Percentiles rank a stretch among this genome's conserved stretches.
phyloP scores from a whole-genome alignment of 2,113 vertebrate species.

The Natator depressus region DNA sequence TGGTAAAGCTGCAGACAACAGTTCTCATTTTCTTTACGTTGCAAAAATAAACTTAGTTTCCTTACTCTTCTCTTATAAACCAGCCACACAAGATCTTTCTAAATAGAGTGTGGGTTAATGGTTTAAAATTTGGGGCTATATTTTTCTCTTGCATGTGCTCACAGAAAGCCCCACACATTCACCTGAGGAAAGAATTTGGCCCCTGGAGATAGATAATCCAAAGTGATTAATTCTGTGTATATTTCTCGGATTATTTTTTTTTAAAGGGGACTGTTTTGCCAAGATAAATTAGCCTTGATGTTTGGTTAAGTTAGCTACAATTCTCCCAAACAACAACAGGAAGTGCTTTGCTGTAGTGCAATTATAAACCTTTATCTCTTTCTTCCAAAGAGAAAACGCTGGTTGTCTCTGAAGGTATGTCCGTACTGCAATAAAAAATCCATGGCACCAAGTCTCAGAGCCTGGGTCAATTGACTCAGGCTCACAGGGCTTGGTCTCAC shows the following conservation, averaged over 20 bases:
- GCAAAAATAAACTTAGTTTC: conserved; percentile 40
- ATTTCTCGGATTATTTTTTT: background rate
- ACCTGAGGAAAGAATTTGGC: background rate
- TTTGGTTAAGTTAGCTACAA: background rate
- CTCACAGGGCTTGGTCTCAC: background rate
- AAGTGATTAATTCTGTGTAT: background rate
- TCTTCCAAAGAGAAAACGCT: background rate
- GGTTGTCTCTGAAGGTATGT: background rate
- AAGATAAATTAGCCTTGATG: background rate
- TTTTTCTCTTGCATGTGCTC: background rate
- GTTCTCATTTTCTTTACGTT: conserved; percentile 29
- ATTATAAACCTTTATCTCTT: background rate
- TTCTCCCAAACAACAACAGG: background rate
- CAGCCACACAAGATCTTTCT: conserved; percentile 18
- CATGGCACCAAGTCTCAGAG: background rate
- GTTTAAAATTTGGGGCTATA: background rate
- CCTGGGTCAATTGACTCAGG: background rate
- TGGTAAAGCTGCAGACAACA: conserved; percentile 59
- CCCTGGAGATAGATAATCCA: background rate
- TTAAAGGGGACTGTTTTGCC: background rate
- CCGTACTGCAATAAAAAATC: background rate
- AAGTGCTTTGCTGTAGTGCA: background rate
- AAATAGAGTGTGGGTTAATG: conserved; percentile 36
- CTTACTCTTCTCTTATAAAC: conserved; percentile 42
- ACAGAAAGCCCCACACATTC: background rate